Conservation (phyloP, 2,797 vertebrate genomes). For the Schizopygopsis malacanthus region DNA sequence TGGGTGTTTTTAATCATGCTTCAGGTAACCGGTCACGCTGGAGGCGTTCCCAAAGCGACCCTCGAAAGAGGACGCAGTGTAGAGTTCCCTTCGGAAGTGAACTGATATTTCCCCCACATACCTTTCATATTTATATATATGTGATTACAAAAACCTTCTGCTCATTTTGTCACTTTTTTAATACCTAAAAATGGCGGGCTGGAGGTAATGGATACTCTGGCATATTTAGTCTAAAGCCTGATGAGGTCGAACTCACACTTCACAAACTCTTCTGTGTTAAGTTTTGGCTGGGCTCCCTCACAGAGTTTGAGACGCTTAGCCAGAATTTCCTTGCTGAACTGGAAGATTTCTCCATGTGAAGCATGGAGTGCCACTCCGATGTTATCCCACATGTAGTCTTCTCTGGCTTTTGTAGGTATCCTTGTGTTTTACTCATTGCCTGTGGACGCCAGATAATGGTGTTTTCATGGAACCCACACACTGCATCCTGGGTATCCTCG, state of each 20-base stretch:
- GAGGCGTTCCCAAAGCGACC: too few species aligned
- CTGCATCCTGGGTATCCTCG: background rate
- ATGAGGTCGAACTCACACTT: constrained; percentile 31
- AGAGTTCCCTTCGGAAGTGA: too few species aligned
- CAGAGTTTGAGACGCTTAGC: constrained; percentile 2
- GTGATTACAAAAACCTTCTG: background rate
- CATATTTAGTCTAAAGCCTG: constrained; percentile 5
- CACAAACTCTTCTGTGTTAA: constrained; percentile 36
- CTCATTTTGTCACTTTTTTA: background rate
- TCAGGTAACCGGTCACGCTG: too few species aligned
- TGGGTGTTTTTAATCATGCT: too few species aligned
- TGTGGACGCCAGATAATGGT: constrained; percentile 46
- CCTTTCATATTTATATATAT: background rate
- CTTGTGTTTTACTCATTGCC: constrained; percentile 35
- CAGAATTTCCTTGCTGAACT: constrained; percentile 18
- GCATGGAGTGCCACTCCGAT: constrained; percentile 44
- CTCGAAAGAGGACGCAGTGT: too few species aligned
- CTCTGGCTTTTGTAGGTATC: background rate
- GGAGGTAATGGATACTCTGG: background rate
- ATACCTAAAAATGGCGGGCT: background rate
- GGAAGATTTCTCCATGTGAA: constrained; percentile 23
- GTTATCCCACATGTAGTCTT: constrained; percentile 39
- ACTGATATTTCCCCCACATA: background rate
- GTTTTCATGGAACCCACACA: constrained; percentile 9
- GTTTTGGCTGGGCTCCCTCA: constrained; percentile 38